Conservation (phyloP, 2,797 vertebrate genomes). For the Gallinago solitaria region DNA sequence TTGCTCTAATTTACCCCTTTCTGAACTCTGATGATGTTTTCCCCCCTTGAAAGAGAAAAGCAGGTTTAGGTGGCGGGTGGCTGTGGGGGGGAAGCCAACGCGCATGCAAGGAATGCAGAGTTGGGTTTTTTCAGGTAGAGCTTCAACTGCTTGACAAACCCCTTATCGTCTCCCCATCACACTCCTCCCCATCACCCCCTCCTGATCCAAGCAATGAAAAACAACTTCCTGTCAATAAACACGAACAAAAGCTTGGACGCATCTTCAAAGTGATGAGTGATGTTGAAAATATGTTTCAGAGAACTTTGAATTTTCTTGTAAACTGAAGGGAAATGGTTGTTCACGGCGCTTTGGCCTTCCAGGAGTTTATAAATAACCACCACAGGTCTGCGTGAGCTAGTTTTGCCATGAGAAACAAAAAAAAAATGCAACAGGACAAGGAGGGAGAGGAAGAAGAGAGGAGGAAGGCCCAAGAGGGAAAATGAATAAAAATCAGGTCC, state of each 20-base stretch:
- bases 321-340: conserved; percentile 42
- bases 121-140: not conserved
- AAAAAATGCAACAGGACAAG: not conserved
- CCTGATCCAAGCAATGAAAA: conserved; percentile 60
- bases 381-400: not conserved
- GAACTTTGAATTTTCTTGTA: conserved; percentile 67
- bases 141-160: conserved; percentile 18
- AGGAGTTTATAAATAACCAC: conserved; percentile 66
- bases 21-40: not conserved
- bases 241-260: conserved; percentile 77
- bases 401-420: not conserved
- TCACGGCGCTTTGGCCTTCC: conserved; percentile 2
- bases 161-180: not conserved
- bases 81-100: not conserved
- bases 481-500: not conserved
- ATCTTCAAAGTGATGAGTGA: conserved; percentile 80
- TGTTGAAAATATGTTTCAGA: conserved; percentile 69
- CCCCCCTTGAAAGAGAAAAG: not conserved
- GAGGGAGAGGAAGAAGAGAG: not conserved
- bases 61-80: not conserved
- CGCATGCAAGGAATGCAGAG: not conserved
- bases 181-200: not conserved
- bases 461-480: not conserved
- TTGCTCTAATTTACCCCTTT: not conserved
- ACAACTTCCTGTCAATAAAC: conserved; percentile 82